These are phyloP conservation scores for Synergus itoensis DNA, from an alignment of 2,888 invertebrate genomes.

Conservation along the genomic window DNA sequence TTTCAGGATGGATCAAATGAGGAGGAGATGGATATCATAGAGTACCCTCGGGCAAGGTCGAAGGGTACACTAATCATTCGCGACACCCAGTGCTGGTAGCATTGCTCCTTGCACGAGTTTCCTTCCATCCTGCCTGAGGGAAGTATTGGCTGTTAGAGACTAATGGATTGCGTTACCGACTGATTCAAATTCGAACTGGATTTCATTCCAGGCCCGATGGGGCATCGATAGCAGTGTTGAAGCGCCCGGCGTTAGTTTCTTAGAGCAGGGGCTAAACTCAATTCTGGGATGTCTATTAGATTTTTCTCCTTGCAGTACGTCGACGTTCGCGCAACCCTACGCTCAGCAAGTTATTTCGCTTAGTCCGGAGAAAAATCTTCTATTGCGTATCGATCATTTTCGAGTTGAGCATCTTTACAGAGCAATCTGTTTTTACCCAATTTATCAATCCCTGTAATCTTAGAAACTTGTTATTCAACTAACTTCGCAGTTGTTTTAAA, in stretches of 20 bases:
- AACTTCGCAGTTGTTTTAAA: neutral
- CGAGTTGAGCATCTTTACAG: neutral
- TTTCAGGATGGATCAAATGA: constrained; percentile 57
- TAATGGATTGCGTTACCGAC: constrained; percentile 77
- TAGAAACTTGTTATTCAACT: no score
- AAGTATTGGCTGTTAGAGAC: constrained; percentile 76
- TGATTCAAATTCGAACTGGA: constrained; percentile 77
- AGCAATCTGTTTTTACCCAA: no score
- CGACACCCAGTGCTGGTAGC: constrained; percentile 59
- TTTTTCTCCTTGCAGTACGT: constrained; percentile 67
- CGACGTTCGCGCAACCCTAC: constrained; percentile 52
- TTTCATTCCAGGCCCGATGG: constrained; percentile 70
- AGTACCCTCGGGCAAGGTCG: constrained; percentile 40
- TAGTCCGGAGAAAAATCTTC: constrained; percentile 17
- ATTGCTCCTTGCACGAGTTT: constrained; percentile 50
- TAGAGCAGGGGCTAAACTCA: constrained; percentile 69
- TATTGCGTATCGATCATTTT: constrained; percentile 19
- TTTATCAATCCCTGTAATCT: no score
- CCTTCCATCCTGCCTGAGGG: constrained; percentile 56
- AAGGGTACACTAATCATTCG: constrained; percentile 65
- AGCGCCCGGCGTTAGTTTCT: constrained; percentile 63
- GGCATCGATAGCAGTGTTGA: constrained; percentile 66
- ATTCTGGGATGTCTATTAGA: constrained; percentile 75
- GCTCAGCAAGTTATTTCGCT: constrained; percentile 46
- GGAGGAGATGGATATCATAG: constrained; percentile 53